Percentiles rank a stretch among this genome's conserved stretches.
Conservation (phyloP, 1,140 invertebrate species). For the Mycetomoellerius zeteki region DNA sequence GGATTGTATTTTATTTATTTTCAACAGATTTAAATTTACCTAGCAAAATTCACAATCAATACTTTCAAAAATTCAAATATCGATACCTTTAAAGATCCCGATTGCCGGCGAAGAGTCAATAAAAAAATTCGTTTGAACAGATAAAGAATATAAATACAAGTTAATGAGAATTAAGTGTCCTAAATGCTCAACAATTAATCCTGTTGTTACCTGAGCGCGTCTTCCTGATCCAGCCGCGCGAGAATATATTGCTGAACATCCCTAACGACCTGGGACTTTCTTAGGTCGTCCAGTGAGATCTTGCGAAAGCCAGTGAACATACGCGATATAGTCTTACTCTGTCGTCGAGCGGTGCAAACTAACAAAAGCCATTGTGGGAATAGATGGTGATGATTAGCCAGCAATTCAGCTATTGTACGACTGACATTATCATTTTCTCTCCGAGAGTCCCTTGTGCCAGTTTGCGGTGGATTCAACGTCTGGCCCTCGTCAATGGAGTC, state of each 20-base stretch:
- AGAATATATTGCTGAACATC: constrained; percentile 99
- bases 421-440: constrained; percentile 88
- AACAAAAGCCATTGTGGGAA: constrained; percentile 97
- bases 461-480: constrained; percentile 81
- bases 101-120: too few relatives aligned
- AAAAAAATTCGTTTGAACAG: background rate
- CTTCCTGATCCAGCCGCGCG: constrained; percentile 94
- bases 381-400: constrained; percentile 96
- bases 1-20: too few relatives aligned
- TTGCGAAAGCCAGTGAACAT: constrained; percentile 98
- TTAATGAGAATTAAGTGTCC: background rate
- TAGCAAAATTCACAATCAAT: too few relatives aligned
- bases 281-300: constrained; percentile 95
- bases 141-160: background rate
- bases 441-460: constrained; percentile 82
- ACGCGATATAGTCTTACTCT: constrained; percentile 94
- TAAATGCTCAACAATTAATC: background rate
- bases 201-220: constrained; percentile 87
- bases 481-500: constrained; percentile 96
- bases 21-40: too few relatives aligned
- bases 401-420: constrained; percentile 93
- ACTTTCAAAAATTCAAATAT: too few relatives aligned
- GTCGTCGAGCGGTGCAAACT: constrained; percentile 95
- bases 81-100: too few relatives aligned
- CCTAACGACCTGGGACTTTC: constrained; percentile 95